Conservation (phyloP, 2,797 vertebrate genomes). For the Halcyon badia region DNA sequence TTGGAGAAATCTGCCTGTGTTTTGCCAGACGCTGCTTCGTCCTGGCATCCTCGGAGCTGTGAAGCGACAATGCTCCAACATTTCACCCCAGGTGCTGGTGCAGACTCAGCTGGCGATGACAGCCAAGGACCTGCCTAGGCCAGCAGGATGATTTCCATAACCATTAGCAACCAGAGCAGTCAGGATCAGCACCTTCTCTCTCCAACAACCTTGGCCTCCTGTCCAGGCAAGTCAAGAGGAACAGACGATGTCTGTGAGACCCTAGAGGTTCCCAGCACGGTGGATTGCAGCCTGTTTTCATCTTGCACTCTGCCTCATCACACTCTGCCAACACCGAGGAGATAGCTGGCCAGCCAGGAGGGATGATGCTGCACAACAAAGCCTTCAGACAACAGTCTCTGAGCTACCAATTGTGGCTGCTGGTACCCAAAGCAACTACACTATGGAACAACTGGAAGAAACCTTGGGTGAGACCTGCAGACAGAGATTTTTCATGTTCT, state of each 20-base stretch:
- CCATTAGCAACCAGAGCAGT: not conserved
- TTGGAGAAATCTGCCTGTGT: not conserved
- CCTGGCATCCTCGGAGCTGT: not conserved
- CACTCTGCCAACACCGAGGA: not conserved
- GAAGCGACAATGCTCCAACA: not conserved
- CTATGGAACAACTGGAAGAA: not conserved
- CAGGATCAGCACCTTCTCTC: not conserved
- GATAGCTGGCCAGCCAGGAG: not conserved
- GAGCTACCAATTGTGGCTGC: fast-evolving
- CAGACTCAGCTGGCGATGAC: not conserved
- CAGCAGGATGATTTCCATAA: not conserved
- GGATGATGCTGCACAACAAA: not conserved
- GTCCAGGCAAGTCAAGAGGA: not conserved
- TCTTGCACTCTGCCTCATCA: not conserved
- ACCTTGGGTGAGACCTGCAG: not conserved
- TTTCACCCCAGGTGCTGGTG: not conserved
- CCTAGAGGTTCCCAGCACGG: not conserved
- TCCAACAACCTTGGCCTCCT: not conserved
- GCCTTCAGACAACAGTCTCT: not conserved
- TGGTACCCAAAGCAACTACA: not conserved
- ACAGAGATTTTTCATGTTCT: not conserved
- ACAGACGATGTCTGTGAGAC: not conserved
- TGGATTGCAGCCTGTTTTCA: not conserved
- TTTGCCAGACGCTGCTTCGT: not conserved
- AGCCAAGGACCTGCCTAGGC: not conserved